A percentile compares a stretch with the other conserved stretches of the same genome.
phyloP scores from a whole-genome alignment of 2,113 vertebrate species.

The Australoheros scitulus region DNA sequence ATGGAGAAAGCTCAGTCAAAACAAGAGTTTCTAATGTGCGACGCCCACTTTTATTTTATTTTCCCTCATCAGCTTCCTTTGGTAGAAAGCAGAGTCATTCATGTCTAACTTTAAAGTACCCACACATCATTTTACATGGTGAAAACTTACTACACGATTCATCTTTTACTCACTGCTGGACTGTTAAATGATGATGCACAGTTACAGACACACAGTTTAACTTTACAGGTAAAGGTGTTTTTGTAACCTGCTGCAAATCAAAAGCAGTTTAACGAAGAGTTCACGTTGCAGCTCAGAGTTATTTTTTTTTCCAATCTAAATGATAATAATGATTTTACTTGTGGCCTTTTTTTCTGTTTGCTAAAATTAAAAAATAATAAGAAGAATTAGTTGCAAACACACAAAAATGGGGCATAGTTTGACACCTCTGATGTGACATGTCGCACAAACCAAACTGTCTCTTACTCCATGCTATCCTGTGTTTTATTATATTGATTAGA shows the following conservation, averaged over 20 bases:
- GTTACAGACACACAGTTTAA: no score
- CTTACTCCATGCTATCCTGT: neutral
- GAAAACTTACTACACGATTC: neutral
- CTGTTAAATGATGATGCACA: neutral
- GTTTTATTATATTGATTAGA: neutral
- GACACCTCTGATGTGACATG: neutral
- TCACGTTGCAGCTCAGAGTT: neutral
- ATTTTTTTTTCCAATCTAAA: neutral
- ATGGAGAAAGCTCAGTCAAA: neutral
- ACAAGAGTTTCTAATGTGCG: neutral
- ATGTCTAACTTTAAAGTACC: neutral
- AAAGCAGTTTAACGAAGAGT: neutral
- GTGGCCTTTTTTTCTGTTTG: neutral
- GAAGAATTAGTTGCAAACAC: neutral
- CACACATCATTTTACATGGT: neutral
- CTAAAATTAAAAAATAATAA: accelerated
- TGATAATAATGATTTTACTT: neutral
- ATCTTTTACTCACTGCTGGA: neutral
- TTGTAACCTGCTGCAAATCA: neutral
- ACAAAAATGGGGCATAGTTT: neutral
- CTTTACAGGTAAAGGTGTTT: neutral
- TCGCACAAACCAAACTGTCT: neutral
- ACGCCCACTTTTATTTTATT: neutral
- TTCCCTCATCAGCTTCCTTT: neutral
- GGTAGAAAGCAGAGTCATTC: neutral